phyloP scores from a whole-genome alignment of 2,797 vertebrate genomes.

The Hapalemur alaotrensis region DNA sequence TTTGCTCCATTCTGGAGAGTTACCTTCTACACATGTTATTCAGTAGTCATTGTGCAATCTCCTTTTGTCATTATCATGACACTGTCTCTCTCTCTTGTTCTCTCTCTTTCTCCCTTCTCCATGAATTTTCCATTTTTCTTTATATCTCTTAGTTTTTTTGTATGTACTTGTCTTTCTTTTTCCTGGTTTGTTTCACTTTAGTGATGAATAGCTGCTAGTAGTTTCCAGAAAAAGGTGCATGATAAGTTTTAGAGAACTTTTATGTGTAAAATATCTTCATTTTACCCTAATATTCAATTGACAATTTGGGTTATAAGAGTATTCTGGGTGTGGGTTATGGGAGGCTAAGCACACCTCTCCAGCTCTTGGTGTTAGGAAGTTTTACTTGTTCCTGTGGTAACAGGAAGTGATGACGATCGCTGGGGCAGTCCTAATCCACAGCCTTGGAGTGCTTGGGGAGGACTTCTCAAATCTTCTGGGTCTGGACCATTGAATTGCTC shows the following conservation, averaged over 20 bases:
- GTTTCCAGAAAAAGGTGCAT: neutral
- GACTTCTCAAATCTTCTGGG: neutral
- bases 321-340: neutral
- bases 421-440: neutral
- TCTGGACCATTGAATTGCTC: neutral
- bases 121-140: neutral
- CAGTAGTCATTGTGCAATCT: neutral
- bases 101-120: neutral
- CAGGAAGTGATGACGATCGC: neutral
- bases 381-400: neutral
- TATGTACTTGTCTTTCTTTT: neutral
- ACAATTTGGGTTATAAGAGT: neutral
- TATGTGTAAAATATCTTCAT: neutral
- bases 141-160: neutral
- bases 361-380: neutral
- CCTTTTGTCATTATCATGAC: neutral
- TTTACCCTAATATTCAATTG: neutral
- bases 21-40: neutral
- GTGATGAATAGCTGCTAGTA: neutral
- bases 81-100: neutral
- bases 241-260: neutral
- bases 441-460: neutral
- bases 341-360: neutral
- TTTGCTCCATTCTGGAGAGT: neutral
- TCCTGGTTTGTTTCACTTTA: neutral